Base-by-base conservation (phyloP, 2,797 vertebrate species). In the Trachops cirrhosus region DNA sequence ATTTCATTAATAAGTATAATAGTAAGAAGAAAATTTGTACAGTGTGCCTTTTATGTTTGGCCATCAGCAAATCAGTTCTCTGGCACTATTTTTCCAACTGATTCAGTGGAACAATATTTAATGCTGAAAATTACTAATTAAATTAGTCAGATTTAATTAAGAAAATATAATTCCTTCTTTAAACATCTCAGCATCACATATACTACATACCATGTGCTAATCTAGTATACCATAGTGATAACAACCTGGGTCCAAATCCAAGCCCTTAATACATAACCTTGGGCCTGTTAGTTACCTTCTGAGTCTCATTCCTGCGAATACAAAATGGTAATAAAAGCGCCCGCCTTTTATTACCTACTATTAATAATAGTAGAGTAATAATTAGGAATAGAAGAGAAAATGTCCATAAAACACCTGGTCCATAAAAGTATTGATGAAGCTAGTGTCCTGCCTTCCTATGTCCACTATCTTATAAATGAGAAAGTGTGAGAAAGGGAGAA, bases 91-190 rank as follows among this genome's bases (percentile, higher is more conserved):
- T 84, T 48, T 50, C 44, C 37, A 70, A 9, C 37, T 86, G 19
- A 50, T 84, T 94, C 34, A 64, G 9, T 73, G 21, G 68, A 29
- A 74, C 1, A 9, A 39, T 73, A 93, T 75, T 54, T 89, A 64
- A 93, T 50, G 19, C 71, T 82, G 26, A 93, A 93, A 77, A 89
- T 83, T 34, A 83, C 37, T 75, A 39, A 94, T 52, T 73, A 71
- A 64, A 94, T 78, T 52, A n/a, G 5, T 80, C 77, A 37, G 19
- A 57, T 73, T 83, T 94, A 52, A 77, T 75, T 62, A 73, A 84
- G 41, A 79, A 89, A 84, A 68, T 82, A 44, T 50, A 50, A 62
- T 50, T 74, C 82, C 34, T 86, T 87, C 78, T 86, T 79, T 67
- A 46, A 88, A 64, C 57, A 74, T n/a, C 78, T 93, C 62, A 46